Percentiles rank a stretch among this genome's conserved stretches.
Evolutionary conservation across 2,113 vertebrate species (phyloP).

Genomic region (Pogona vitticeps): DNA sequence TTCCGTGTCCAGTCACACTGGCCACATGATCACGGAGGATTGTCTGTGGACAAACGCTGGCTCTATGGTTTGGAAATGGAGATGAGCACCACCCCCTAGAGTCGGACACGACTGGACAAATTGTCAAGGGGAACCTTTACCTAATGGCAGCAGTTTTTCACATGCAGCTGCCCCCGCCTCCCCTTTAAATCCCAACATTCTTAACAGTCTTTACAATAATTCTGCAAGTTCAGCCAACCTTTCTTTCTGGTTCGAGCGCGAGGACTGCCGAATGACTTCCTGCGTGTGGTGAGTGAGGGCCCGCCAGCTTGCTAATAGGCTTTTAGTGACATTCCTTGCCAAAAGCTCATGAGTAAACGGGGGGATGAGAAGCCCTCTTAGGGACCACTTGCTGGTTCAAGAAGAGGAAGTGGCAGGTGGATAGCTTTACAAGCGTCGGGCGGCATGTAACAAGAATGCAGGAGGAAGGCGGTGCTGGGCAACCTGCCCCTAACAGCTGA

Average conservation of each 20-base stretch:
- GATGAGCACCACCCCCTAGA: too few species aligned
- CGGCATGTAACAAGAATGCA: not conserved
- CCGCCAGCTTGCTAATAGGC: not conserved
- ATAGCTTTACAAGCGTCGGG: not conserved
- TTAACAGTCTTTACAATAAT: too few species aligned
- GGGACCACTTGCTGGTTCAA: not conserved
- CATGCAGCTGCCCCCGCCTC: too few species aligned
- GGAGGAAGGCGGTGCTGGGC: not conserved
- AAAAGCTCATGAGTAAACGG: not conserved
- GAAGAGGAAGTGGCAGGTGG: not conserved
- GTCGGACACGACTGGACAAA: too few species aligned
- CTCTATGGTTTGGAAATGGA: too few species aligned
- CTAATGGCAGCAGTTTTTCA: too few species aligned
- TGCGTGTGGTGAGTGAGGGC: not conserved
- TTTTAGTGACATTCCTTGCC: not conserved
- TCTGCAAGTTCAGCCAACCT: not conserved
- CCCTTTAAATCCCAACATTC: too few species aligned
- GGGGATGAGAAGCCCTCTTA: not conserved
- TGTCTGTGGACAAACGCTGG: too few species aligned
- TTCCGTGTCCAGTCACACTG: too few species aligned
- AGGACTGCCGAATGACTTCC: too few species aligned
- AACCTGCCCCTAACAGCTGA: not conserved
- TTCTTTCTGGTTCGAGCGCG: not conserved
- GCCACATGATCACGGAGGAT: too few species aligned
- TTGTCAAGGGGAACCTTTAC: too few species aligned